A percentile compares a stretch with the other conserved stretches of the same genome.
Conservation (phyloP, 2,797 vertebrate genomes). For the Choloepus didactylus region DNA sequence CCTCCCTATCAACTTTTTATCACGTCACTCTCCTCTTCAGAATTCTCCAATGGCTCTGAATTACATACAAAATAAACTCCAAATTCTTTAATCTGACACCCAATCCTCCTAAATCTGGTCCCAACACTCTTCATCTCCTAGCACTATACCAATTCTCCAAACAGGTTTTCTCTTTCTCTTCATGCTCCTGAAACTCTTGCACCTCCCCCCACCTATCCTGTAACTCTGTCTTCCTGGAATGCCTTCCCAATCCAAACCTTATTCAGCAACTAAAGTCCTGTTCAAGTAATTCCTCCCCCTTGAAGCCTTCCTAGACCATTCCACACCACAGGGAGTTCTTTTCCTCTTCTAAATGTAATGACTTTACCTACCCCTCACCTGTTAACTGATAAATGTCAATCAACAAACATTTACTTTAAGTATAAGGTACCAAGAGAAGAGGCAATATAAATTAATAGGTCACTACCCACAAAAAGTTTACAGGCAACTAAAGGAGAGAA, state of each 20-base stretch:
- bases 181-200: neutral
- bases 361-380: neutral
- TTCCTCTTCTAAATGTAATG: neutral
- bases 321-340: neutral
- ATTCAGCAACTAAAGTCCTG: neutral
- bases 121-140: neutral
- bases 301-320: slow-evolving; percentile 11
- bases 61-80: neutral
- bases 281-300: slow-evolving; percentile 16
- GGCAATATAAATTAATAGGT: slow-evolving; percentile 29
- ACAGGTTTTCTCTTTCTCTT: neutral
- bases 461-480: neutral
- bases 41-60: slow-evolving; percentile 40
- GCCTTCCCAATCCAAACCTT: neutral
- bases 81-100: neutral
- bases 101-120: neutral
- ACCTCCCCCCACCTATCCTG: neutral
- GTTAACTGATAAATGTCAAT: slow-evolving; percentile 19
- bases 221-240: neutral
- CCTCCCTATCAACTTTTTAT: neutral
- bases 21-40: slow-evolving; percentile 24
- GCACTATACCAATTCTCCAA: neutral
- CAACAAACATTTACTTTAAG: neutral
- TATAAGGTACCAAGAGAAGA: neutral
- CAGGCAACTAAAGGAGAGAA: slow-evolving; percentile 17